phyloP scores from a whole-genome alignment of 2,113 vertebrate species.

The Otis tarda region DNA sequence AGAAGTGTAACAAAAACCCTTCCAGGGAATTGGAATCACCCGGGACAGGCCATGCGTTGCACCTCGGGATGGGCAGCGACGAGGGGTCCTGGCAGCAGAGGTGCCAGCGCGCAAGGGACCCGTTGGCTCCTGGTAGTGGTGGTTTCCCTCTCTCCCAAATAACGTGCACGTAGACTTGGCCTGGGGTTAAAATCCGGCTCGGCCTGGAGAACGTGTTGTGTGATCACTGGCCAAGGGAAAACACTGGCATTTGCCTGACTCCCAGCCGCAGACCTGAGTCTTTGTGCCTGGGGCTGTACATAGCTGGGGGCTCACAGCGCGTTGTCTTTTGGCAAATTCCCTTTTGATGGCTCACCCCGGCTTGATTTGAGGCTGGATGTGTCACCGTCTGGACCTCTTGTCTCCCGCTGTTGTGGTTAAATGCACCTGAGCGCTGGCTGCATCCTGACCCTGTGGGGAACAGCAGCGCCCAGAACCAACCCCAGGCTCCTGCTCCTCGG shows the following conservation, averaged over 20 bases:
- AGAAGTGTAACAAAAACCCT: background rate
- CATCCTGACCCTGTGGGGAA: background rate
- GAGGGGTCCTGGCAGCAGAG: background rate
- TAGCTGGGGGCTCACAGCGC: background rate
- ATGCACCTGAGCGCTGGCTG: background rate
- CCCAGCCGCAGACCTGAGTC: background rate
- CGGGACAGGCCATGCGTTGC: background rate
- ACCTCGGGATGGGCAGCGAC: accelerated
- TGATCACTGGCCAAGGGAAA: background rate
- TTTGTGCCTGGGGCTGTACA: accelerated
- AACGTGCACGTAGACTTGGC: accelerated
- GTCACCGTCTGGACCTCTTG: background rate
- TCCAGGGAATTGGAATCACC: background rate
- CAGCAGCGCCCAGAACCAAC: background rate
- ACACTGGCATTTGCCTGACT: background rate
- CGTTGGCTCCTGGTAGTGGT: background rate
- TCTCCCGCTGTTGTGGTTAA: background rate
- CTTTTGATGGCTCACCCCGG: background rate
- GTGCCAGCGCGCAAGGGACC: background rate
- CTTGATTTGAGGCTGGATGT: background rate
- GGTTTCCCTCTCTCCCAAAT: background rate
- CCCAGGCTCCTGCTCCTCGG: background rate
- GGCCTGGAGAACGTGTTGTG: background rate
- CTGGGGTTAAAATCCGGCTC: background rate
- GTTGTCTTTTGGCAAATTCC: background rate